These are phyloP conservation scores for Amphipyra tragopoginis DNA, from an alignment of 2,888 invertebrate species.

Conservation along the genomic window DNA sequence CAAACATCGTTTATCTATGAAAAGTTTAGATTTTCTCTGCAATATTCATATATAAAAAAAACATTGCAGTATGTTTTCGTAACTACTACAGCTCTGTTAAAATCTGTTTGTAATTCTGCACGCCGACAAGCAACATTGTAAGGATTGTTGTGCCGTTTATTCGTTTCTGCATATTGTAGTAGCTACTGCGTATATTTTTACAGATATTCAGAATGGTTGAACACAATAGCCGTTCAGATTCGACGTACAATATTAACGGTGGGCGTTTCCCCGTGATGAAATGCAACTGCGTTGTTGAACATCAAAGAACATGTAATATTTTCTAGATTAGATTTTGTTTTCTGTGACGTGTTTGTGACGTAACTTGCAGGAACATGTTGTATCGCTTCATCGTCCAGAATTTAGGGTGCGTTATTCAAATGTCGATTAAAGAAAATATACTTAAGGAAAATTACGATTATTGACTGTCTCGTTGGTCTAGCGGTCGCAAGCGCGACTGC, in stretches of 20 bases:
- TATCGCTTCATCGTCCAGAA: constrained; percentile 18
- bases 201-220: not conserved
- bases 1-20: no score
- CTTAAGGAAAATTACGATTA: no score
- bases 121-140: constrained; percentile 38
- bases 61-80: constrained; percentile 2
- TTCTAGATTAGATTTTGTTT: constrained; percentile 4
- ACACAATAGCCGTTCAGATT: constrained; percentile 26
- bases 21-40: no score
- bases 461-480: no score
- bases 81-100: constrained; percentile 21
- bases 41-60: no score
- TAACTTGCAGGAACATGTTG: not conserved
- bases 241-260: constrained; percentile 10
- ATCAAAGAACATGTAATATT: constrained; percentile 5
- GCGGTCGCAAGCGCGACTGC: no score
- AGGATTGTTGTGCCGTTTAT: constrained; percentile 30
- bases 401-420: no score
- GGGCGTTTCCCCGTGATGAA: constrained; percentile 35
- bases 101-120: constrained; percentile 12
- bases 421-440: no score
- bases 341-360: constrained; percentile 18
- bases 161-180: constrained; percentile 10
- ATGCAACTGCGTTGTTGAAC: constrained; percentile 18
- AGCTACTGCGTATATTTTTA: constrained; percentile 8